phyloP scores from a whole-genome alignment of 2,888 invertebrate genomes.

The Leptinotarsa haldemani region DNA sequence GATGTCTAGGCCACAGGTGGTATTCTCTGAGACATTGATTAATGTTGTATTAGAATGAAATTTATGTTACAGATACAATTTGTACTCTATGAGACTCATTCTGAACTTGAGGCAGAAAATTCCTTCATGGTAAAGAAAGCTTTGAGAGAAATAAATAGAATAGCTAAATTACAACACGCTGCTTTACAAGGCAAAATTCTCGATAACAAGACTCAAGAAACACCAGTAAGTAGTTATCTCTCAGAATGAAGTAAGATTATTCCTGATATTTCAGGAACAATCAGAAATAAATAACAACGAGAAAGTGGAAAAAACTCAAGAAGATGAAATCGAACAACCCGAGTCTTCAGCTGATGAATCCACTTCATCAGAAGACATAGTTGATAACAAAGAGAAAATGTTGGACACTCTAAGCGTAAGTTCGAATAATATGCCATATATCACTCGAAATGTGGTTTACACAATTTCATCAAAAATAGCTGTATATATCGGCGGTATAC shows the following conservation, averaged over 20 bases:
- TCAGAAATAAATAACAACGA: constrained; percentile 59
- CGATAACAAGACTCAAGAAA: neutral
- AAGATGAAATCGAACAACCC: constrained; percentile 39
- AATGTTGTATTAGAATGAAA: neutral
- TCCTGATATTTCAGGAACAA: constrained; percentile 44
- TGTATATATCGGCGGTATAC: too few relatives aligned
- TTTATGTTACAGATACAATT: constrained; percentile 74
- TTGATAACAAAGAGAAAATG: constrained; percentile 48
- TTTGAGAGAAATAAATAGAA: constrained; percentile 76
- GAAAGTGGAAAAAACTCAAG: constrained; percentile 37
- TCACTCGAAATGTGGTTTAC: neutral
- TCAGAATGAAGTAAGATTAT: neutral
- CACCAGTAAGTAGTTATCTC: neutral
- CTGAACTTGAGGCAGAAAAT: constrained; percentile 80
- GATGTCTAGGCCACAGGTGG: constrained; percentile 82
- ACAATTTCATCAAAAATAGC: too few relatives aligned
- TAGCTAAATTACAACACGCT: constrained; percentile 77
- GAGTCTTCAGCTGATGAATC: constrained; percentile 18
- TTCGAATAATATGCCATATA: neutral
- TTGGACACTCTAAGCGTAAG: constrained; percentile 50
- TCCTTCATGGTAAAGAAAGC: constrained; percentile 77
- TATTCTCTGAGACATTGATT: neutral
- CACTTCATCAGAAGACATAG: constrained; percentile 31
- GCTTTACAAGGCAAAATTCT: constrained; percentile 63
- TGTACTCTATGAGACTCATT: constrained; percentile 85